Percentiles rank a stretch among this genome's conserved stretches.
phyloP scores from a whole-genome alignment of 2,797 vertebrate species.

The Syndactyla subalaris region DNA sequence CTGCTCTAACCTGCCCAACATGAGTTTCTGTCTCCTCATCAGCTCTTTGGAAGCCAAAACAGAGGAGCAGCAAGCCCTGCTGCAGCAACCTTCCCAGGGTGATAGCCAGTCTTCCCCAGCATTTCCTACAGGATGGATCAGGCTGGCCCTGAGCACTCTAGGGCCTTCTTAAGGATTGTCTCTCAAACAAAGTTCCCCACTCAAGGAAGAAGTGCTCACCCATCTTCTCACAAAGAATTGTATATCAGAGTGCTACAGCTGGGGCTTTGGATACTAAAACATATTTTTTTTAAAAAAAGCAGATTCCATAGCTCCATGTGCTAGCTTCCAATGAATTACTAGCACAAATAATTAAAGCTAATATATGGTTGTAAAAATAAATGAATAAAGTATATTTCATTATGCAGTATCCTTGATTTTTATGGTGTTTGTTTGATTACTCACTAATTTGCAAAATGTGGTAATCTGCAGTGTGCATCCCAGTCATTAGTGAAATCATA shows the following conservation, averaged over 20 bases:
- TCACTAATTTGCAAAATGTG: constrained; percentile 65
- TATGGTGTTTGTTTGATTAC: constrained; percentile 58
- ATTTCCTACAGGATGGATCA: neutral
- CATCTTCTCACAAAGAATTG: neutral
- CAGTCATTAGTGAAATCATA: constrained; percentile 56
- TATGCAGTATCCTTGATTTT: constrained; percentile 61
- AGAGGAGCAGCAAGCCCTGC: neutral
- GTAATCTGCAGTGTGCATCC: constrained; percentile 45
- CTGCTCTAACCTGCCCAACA: neutral
- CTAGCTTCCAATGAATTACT: neutral
- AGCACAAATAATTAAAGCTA: constrained; percentile 58
- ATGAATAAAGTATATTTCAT: constrained; percentile 58
- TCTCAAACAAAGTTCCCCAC: neutral
- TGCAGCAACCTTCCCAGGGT: neutral
- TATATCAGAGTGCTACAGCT: neutral
- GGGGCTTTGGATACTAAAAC: neutral
- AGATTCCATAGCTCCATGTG: neutral
- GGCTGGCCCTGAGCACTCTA: neutral
- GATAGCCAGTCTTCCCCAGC: neutral
- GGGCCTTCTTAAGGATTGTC: neutral
- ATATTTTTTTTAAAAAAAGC: neutral
- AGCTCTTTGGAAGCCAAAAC: neutral
- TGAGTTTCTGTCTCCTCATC: neutral
- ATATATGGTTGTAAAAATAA: constrained; percentile 57
- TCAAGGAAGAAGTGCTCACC: neutral